These are phyloP conservation scores for Punctoribates punctum DNA, from an alignment of 2,888 invertebrate genomes.

Conservation along the genomic window DNA sequence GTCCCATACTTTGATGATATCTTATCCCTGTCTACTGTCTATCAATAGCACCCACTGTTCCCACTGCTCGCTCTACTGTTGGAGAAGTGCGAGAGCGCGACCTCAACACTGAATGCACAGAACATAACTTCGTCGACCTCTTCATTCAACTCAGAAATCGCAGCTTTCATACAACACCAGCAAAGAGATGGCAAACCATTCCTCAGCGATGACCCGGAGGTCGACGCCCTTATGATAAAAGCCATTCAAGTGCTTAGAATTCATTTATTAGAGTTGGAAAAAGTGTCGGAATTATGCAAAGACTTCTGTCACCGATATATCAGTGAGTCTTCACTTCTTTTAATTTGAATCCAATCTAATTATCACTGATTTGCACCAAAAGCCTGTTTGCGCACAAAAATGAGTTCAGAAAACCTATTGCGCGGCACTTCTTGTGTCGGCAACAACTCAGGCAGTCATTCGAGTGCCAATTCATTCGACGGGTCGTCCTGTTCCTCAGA, in stretches of 20 bases:
- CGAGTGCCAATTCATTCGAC: slow-evolving; percentile 33
- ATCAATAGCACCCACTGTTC: slow-evolving; percentile 28
- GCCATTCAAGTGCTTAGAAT: slow-evolving; percentile 85
- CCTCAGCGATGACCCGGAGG: slow-evolving; percentile 84
- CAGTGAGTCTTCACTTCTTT: slow-evolving; percentile 32
- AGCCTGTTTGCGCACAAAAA: slow-evolving; percentile 56
- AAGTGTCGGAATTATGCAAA: slow-evolving; percentile 88
- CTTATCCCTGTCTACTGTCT: background rate
- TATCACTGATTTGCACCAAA: background rate
- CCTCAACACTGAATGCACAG: slow-evolving; percentile 62
- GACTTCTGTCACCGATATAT: slow-evolving; percentile 90
- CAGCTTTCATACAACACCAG: slow-evolving; percentile 84
- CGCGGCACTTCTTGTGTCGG: slow-evolving; percentile 52
- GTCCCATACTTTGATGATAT: background rate
- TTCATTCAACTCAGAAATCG: slow-evolving; percentile 84
- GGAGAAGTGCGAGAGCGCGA: slow-evolving; percentile 95
- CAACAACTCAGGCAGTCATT: background rate
- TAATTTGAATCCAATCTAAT: background rate
- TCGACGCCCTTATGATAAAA: slow-evolving; percentile 88
- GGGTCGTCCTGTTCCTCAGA: slow-evolving; percentile 33
- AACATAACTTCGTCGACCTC: slow-evolving; percentile 75
- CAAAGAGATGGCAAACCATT: slow-evolving; percentile 79
- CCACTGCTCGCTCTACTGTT: slow-evolving; percentile 67
- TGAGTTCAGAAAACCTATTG: slow-evolving; percentile 81
- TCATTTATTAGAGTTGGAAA: slow-evolving; percentile 84